Evolutionary conservation across 2,113 vertebrate genomes (phyloP).

Genomic region (Chiloscyllium plagiosum): DNA sequence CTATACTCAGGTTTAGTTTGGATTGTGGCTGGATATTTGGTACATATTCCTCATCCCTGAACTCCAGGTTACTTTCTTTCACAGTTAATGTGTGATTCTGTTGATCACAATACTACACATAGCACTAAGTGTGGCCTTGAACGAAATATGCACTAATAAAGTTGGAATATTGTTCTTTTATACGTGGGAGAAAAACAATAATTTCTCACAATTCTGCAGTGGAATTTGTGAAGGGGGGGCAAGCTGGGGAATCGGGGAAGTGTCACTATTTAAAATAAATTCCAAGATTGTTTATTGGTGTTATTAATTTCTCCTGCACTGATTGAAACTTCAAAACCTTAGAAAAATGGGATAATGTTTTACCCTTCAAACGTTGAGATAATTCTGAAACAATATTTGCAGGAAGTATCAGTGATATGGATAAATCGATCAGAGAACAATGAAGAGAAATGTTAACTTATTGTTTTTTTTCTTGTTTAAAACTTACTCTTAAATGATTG

Average conservation of each 20-base stretch:
- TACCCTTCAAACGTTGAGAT: not conserved
- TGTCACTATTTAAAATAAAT: not conserved
- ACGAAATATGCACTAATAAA: not conserved
- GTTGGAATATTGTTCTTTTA: not conserved
- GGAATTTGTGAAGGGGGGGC: not conserved
- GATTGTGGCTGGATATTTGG: not conserved
- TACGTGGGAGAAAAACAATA: not conserved
- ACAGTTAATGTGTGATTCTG: not conserved
- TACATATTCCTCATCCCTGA: not conserved
- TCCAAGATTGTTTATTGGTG: not conserved
- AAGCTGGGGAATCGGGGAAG: not conserved
- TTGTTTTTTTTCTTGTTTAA: not conserved
- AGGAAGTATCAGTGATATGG: not conserved
- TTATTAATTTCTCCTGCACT: not conserved
- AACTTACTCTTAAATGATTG: conserved; percentile 6
- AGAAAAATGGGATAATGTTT: not conserved
- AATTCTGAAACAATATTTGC: not conserved
- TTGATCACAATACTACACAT: not conserved
- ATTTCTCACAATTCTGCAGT: not conserved
- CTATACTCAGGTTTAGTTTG: not conserved
- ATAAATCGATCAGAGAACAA: not conserved
- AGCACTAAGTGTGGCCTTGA: not conserved
- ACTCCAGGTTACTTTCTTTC: not conserved
- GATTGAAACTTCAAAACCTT: not conserved
- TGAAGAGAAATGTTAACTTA: conserved; percentile 1